Conservation (phyloP, 2,113 vertebrate species). For the Gambusia affinis region DNA sequence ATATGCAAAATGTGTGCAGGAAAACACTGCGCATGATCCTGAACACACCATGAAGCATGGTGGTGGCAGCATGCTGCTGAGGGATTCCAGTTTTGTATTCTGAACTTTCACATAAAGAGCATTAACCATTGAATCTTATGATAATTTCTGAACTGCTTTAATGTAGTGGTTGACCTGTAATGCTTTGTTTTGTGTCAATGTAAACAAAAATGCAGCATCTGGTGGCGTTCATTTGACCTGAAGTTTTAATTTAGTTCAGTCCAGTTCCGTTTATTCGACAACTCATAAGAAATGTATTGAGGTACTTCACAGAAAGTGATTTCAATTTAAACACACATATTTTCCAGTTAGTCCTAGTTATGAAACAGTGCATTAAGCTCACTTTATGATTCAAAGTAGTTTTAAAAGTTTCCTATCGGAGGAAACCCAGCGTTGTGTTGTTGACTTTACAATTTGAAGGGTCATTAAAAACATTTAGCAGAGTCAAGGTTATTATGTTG, state of each 20-base stretch:
- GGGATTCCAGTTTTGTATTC: too few relatives aligned
- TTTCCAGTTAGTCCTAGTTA: too few relatives aligned
- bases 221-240: not conserved
- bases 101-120: not conserved
- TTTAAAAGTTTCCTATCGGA: too few relatives aligned
- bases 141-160: not conserved
- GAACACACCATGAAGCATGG: not conserved
- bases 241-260: not conserved
- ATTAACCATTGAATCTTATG: not conserved
- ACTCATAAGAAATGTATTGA: too few relatives aligned
- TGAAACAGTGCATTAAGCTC: too few relatives aligned
- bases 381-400: too few relatives aligned
- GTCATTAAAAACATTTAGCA: not conserved
- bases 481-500: not conserved
- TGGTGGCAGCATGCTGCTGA: not conserved
- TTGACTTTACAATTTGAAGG: not conserved
- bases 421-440: too few relatives aligned
- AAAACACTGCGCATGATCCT: not conserved
- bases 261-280: too few relatives aligned
- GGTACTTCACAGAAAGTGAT: too few relatives aligned
- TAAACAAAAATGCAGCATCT: not conserved
- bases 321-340: too few relatives aligned
- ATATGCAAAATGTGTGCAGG: not conserved
- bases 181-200: too few relatives aligned
- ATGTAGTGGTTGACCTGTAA: too few relatives aligned